phyloP scores from a whole-genome alignment of 2,888 invertebrate species.

The Agapetus fuscipes region DNA sequence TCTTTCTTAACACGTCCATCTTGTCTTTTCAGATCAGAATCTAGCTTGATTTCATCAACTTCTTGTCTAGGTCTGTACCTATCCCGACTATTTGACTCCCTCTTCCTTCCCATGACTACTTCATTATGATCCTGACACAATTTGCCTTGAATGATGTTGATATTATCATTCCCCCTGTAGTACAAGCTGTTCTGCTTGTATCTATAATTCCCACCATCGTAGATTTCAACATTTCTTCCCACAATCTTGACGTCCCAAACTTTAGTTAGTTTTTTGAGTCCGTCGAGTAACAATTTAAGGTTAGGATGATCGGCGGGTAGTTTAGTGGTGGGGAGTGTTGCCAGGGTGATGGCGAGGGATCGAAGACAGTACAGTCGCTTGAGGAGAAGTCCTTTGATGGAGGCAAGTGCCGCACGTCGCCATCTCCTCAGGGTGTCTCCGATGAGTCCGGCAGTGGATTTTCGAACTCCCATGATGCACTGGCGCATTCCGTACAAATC shows the following conservation, averaged over 20 bases:
- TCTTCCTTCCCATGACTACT: too few relatives aligned
- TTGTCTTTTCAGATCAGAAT: too few relatives aligned
- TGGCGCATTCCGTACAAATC: conserved; percentile 31
- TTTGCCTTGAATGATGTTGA: too few relatives aligned
- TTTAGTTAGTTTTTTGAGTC: conserved; percentile 9
- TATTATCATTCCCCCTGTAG: too few relatives aligned
- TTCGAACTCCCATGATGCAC: conserved; percentile 42
- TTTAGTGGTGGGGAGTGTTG: conserved; percentile 32
- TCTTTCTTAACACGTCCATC: too few relatives aligned
- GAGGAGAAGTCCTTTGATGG: conserved; percentile 32
- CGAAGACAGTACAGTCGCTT: conserved; percentile 37
- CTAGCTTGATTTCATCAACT: too few relatives aligned
- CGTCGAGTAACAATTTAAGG: conserved; percentile 6
- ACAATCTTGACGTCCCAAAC: conserved; percentile 15
- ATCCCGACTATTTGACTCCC: too few relatives aligned
- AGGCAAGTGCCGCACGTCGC: conserved; percentile 32
- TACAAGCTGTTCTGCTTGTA: too few relatives aligned
- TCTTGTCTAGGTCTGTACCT: too few relatives aligned
- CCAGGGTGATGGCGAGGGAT: conserved; percentile 33
- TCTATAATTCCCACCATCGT: too few relatives aligned
- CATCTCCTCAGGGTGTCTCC: conserved; percentile 44
- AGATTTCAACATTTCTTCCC: too few relatives aligned
- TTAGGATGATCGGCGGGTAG: conserved; percentile 10
- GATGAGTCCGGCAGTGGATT: conserved; percentile 41
- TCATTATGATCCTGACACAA: too few relatives aligned